phyloP scores from a whole-genome alignment of 2,113 vertebrate species.

The Otus sunia region DNA sequence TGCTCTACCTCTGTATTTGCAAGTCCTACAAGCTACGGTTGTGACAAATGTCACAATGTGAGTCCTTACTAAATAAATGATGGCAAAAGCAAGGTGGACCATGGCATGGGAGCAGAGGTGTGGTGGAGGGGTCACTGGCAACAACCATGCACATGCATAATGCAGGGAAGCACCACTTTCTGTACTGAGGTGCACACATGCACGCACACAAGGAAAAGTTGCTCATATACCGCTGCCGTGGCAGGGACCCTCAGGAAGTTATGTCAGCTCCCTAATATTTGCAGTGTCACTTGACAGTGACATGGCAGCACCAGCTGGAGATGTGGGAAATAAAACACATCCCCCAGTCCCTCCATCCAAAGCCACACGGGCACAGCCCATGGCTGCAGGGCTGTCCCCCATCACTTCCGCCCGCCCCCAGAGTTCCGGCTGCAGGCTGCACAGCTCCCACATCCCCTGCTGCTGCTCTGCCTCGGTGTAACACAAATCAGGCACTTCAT shows the following conservation, averaged over 20 bases:
- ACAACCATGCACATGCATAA: not conserved
- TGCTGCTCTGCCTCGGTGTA: not conserved
- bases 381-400: too few relatives aligned
- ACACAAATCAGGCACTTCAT: rapidly evolving
- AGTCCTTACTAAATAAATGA: not conserved
- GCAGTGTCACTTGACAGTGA: not conserved
- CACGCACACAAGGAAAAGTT: not conserved
- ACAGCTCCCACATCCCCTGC: not conserved
- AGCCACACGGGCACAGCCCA: not conserved
- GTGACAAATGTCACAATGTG: not conserved
- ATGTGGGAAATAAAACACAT: not conserved
- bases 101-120: not conserved
- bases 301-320: not conserved
- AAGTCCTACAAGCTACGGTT: not conserved
- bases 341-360: not conserved
- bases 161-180: rapidly evolving
- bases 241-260: not conserved
- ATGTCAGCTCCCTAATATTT: not conserved
- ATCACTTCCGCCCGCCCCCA: too few relatives aligned
- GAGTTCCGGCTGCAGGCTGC: not conserved
- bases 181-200: not conserved
- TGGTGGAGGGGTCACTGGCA: not conserved
- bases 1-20: not conserved
- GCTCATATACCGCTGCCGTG: rapidly evolving
- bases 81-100: not conserved